These are phyloP conservation scores for Enteromius anoplus DNA, from an alignment of 2,797 vertebrate genomes.

Conservation along the genomic window DNA sequence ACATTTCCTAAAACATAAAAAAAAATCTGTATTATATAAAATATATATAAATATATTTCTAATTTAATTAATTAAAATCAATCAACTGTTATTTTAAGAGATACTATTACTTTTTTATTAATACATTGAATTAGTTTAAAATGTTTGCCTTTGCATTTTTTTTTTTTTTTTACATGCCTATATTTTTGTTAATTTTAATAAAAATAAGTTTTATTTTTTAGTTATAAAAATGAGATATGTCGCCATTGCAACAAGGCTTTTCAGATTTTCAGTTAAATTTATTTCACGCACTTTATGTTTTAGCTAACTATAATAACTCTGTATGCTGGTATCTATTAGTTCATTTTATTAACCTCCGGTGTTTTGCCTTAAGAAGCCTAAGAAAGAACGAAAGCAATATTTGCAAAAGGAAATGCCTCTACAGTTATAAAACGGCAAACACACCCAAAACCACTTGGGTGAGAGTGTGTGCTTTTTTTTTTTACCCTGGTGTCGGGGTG, in stretches of 20 bases:
- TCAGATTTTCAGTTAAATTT: background rate
- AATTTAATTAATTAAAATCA: no score
- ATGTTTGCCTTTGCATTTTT: background rate
- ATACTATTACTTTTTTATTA: no score
- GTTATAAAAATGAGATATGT: background rate
- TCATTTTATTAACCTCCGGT: background rate
- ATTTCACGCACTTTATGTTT: background rate
- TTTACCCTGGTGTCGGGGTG: constrained; percentile 80
- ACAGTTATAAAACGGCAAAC: background rate
- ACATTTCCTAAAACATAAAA: no score
- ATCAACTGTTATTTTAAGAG: no score
- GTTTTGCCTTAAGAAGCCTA: constrained; percentile 30
- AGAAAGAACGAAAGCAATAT: background rate
- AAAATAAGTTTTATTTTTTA: background rate
- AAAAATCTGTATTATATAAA: no score
- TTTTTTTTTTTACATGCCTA: background rate
- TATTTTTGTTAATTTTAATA: background rate
- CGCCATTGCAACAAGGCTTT: background rate
- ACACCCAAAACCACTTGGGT: background rate
- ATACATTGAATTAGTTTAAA: background rate
- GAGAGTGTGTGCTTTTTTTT: background rate
- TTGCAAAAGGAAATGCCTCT: background rate
- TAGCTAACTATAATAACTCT: background rate
- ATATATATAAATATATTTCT: no score
- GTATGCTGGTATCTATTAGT: no score